phyloP scores from a whole-genome alignment of 2,888 invertebrate species.

The Drosophila quasianomalipes region DNA sequence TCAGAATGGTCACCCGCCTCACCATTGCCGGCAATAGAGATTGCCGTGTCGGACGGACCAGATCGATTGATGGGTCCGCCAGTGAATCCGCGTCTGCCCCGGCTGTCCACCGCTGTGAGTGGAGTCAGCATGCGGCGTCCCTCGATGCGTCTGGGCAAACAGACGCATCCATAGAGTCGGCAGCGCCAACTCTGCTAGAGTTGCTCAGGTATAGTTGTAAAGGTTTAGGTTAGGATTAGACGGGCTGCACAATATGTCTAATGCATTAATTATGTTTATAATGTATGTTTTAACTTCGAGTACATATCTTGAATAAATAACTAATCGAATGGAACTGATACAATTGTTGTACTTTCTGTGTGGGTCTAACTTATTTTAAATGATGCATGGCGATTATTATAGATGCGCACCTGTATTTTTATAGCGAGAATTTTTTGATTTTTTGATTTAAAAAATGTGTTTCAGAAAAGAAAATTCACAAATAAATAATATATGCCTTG shows the following conservation, averaged over 20 bases:
- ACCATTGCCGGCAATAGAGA: constrained; percentile 81
- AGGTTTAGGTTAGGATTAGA: constrained; percentile 32
- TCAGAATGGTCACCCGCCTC: constrained; percentile 86
- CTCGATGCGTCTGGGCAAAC: constrained; percentile 65
- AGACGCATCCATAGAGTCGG: constrained; percentile 57
- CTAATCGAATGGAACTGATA: constrained; percentile 9
- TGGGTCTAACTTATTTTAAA: neutral
- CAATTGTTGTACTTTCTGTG: neutral
- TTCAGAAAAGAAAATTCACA: neutral
- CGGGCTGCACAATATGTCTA: constrained; percentile 15
- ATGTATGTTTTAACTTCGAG: constrained; percentile 20
- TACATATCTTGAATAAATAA: constrained; percentile 40
- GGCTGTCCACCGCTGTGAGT: constrained; percentile 63
- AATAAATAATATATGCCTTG: neutral
- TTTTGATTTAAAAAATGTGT: neutral
- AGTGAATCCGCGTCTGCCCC: constrained; percentile 83
- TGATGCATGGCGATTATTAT: neutral
- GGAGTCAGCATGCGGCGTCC: constrained; percentile 49
- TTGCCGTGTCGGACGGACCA: constrained; percentile 63
- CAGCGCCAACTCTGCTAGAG: constrained; percentile 35
- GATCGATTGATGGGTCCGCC: constrained; percentile 84
- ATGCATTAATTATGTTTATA: constrained; percentile 19
- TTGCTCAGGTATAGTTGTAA: constrained; percentile 70
- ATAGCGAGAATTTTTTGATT: neutral
- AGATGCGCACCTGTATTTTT: neutral